Evolutionary conservation across 2,888 invertebrate genomes (phyloP), one percentile per base, ranked within the genome.

Genomic region (Eupeodes latifasciatus): DNA sequence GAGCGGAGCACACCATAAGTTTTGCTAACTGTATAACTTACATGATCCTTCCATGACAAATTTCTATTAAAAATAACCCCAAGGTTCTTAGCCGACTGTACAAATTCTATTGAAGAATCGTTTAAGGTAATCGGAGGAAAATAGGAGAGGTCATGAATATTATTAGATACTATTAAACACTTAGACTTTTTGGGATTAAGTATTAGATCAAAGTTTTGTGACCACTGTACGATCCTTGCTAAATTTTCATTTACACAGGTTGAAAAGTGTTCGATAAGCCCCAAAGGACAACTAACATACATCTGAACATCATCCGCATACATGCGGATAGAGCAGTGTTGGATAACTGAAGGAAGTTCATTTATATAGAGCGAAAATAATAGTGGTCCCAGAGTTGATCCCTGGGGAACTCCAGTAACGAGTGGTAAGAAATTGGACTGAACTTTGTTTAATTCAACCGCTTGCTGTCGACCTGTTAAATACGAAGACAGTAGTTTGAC

Each of bases 301-400:
- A 51, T n/a, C 51, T 51, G 51, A n/a, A n/a, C 51, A 51, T 51
- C 51, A n/a, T 51, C n/a, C 7, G 51, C 51, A 51, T 51, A 51
- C 51, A 51, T 51, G 51, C 51, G 19, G 19, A 19, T 19, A 19
- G 19, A 19, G 19, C 19, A 51, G 51, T 51, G 51, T 6, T n/a
- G 0, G 6, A 51, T n/a, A n/a, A 51, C 51, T 14, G 51, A 53
- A 53, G 19, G 19, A 19, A 19, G 19, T 19, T 19, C 19, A 19
- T 19, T 19, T 19, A 19, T 19, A 19, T 19, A 19, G 19, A 19
- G 19, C 19, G 19, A 19, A 19, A 19, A 19, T 19, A 19, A 19
- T 19, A 19, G 19, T 19, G 19, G 19, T 19, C 19, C 19, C 19
- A 19, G 19, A 19, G 1, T 19, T 19, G 19, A 19, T 19, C 19